These are phyloP conservation scores for Pteria penguin DNA, from an alignment of 2,888 invertebrate genomes.

Conservation along the genomic window DNA sequence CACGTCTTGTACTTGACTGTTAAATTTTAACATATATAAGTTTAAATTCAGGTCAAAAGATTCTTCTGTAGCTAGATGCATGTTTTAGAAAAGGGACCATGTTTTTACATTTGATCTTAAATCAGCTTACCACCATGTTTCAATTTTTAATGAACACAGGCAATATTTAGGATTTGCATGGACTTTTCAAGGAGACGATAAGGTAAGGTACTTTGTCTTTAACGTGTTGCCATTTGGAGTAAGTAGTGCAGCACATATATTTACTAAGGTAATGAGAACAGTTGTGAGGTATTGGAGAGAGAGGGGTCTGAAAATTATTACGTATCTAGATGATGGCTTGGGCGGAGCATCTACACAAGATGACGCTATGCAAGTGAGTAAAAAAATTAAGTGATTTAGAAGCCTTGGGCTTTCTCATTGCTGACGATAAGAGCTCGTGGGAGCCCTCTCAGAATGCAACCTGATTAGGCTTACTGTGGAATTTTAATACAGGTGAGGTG, in stretches of 20 bases:
- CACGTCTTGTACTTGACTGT: slow-evolving; percentile 30
- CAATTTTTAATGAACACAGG: slow-evolving; percentile 28
- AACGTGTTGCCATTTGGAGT: too few relatives aligned
- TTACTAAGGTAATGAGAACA: too few relatives aligned
- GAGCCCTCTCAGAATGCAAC: slow-evolving; percentile 12
- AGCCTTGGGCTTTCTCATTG: slow-evolving; percentile 14
- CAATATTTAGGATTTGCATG: slow-evolving; percentile 31
- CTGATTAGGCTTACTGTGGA: slow-evolving; percentile 40
- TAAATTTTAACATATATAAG: slow-evolving; percentile 17
- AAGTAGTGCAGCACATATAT: too few relatives aligned
- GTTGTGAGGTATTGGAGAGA: too few relatives aligned
- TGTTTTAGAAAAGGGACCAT: slow-evolving; percentile 29
- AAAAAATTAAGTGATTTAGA: slow-evolving; percentile 7
- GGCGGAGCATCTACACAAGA: too few relatives aligned
- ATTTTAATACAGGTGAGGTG: slow-evolving; percentile 19
- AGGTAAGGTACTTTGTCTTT: slow-evolving; percentile 1
- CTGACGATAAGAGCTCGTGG: slow-evolving; percentile 21
- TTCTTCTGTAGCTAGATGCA: slow-evolving; percentile 13
- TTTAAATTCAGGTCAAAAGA: slow-evolving; percentile 36
- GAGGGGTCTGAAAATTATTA: too few relatives aligned
- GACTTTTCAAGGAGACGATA: slow-evolving; percentile 8
- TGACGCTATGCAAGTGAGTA: too few relatives aligned
- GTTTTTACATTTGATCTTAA: slow-evolving; percentile 36
- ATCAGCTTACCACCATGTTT: slow-evolving; percentile 41
- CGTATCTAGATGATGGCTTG: slow-evolving; percentile 39